A percentile compares a stretch with the other conserved stretches of the same genome.
Evolutionary conservation across 2,888 invertebrate species (phyloP).

Genomic region (Sarcophaga variegata): DNA sequence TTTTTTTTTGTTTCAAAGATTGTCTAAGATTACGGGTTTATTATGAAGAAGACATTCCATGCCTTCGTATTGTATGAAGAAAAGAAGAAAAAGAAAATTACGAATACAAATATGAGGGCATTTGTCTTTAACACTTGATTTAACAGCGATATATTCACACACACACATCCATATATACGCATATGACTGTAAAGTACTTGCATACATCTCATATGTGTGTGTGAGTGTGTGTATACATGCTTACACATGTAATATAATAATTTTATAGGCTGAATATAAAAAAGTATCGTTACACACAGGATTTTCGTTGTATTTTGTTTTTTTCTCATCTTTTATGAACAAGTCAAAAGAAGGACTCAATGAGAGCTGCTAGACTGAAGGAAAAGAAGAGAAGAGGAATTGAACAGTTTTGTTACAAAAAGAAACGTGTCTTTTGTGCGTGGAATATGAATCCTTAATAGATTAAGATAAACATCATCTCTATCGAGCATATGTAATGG

Average conservation of each 20-base stretch:
- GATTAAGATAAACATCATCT: conserved; percentile 69
- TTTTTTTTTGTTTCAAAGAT: conserved; percentile 47
- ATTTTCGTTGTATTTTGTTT: conserved; percentile 10
- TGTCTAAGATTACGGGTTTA: conserved; percentile 56
- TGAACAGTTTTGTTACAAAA: conserved; percentile 55
- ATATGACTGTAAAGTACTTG: neutral
- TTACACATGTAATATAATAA: conserved; percentile 19
- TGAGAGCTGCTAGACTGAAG: neutral
- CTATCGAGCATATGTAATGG: conserved; percentile 58
- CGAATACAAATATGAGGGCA: conserved; percentile 50
- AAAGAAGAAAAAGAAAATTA: conserved; percentile 2
- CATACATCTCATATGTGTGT: neutral
- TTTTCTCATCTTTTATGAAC: conserved; percentile 20
- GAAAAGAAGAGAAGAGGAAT: neutral
- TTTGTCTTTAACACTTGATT: conserved; percentile 68
- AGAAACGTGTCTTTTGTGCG: conserved; percentile 68
- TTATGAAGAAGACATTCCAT: conserved; percentile 52
- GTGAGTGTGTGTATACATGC: neutral
- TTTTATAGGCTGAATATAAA: conserved; percentile 41
- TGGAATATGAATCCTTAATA: conserved; percentile 70
- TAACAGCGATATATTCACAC: conserved; percentile 41
- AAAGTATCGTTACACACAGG: conserved; percentile 37
- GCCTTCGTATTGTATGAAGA: neutral
- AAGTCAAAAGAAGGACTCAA: conserved; percentile 28
- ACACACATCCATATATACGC: conserved; percentile 10